A percentile compares a stretch with the other conserved stretches of the same genome.
Conservation (phyloP, 2,113 vertebrate species). For the Herpailurus yagouaroundi region DNA sequence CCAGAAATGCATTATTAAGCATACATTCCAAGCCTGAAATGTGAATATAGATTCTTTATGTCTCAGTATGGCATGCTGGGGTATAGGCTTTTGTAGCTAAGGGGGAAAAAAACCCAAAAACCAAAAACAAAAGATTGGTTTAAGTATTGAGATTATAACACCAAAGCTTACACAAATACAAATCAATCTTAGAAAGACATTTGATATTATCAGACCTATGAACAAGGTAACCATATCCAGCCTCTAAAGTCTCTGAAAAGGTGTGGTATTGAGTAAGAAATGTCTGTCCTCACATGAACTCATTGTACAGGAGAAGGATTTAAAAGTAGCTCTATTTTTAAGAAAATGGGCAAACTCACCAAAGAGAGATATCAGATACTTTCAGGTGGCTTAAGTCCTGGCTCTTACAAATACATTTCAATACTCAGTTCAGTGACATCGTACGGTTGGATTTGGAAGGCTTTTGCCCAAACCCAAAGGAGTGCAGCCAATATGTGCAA, state of each 20-base stretch:
- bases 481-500: background rate
- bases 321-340: constrained; percentile 50
- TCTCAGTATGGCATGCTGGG: background rate
- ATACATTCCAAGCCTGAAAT: background rate
- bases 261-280: background rate
- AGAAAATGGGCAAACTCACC: constrained; percentile 36
- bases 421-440: constrained; percentile 46
- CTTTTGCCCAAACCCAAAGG: constrained; percentile 41
- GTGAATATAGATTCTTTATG: constrained; percentile 41
- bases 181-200: constrained; percentile 52
- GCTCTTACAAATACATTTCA: background rate
- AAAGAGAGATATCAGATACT: constrained; percentile 59
- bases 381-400: constrained; percentile 62
- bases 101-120: too few species aligned
- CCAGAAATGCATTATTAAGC: background rate
- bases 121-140: background rate
- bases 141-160: constrained; percentile 54
- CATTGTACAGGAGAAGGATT: constrained; percentile 35
- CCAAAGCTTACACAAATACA: constrained; percentile 53
- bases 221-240: constrained; percentile 51
- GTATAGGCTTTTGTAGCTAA: constrained; percentile 29
- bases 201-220: constrained; percentile 36
- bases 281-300: constrained; percentile 67
- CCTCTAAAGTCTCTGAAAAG: constrained; percentile 50
- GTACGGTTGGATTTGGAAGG: constrained; percentile 29